Evolutionary conservation across 2,888 invertebrate genomes (phyloP), one percentile per base, ranked within the genome.

Genomic region (Coremacera marginata): DNA sequence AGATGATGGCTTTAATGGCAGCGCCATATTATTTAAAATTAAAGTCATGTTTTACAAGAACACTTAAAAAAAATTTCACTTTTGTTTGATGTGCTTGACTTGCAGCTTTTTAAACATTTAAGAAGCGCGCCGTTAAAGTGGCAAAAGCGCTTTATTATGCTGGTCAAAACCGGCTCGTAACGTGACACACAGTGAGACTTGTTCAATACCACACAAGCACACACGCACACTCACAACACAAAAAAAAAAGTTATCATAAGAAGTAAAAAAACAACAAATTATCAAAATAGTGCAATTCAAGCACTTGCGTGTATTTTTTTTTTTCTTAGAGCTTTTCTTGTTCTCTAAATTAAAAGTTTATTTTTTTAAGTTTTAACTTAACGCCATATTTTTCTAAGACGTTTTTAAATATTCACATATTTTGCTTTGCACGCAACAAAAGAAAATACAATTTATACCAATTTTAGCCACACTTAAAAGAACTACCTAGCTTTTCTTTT

Each of bases 41-140:
- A 14, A 49, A 51, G 34, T 27, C 68, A 68, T 68, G 51, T 25
- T 49, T 68, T 14, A 11, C 25, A 68, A 51, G n/a, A 68, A 22
- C 16, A 68, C 19, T 68, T 68, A 68, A 51, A 44, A 51, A 51
- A 68, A 68, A 51, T 25, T 51, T 68, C 27, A 68, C 68, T 49
- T 49, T 68, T 51, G 34, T 34, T 44, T 44, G 44, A 44, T 44
- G 44, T 44, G 14, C 44, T 44, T 44, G 44, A 11, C 44, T 44
- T 7, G 44, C 44, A 44, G 44, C 44, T 44, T 44, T 44, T 44
- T 49, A 51, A 63, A 68, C 27, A 68, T 49, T 22, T 27, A 16
- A 34, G 16, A 63, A 63, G 27, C 25, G 22, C 27, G 67, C 44
- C 67, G 67, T 44, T 44, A 44, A 19, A 49, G 22, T 51, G 63